These are phyloP conservation scores for Aphelinus certus DNA, from an alignment of 1,140 invertebrate species.

Conservation along the genomic window DNA sequence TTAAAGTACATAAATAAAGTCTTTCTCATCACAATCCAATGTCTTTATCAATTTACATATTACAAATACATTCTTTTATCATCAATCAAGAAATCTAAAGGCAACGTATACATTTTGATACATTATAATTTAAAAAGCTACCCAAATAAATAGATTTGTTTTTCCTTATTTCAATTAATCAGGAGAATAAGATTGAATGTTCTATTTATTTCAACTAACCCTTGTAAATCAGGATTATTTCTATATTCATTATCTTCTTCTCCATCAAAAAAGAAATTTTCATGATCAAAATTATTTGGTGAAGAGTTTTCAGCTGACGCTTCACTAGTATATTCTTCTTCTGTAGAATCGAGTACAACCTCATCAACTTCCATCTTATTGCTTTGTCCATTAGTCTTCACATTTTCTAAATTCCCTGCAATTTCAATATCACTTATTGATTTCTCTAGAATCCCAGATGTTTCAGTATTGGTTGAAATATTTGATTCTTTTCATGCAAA, in stretches of 20 bases:
- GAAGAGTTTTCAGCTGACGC: slow-evolving; percentile 55
- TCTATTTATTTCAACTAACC: too few relatives aligned
- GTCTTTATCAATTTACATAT: too few relatives aligned
- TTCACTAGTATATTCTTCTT: slow-evolving; percentile 58
- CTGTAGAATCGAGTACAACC: slow-evolving; percentile 48
- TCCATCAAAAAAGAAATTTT: slow-evolving; percentile 43
- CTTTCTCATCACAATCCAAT: too few relatives aligned
- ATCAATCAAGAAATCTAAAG: too few relatives aligned
- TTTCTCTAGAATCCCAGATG: slow-evolving; percentile 7
- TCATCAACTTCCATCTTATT: slow-evolving; percentile 29
- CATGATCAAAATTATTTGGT: slow-evolving; percentile 58
- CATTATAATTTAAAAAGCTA: too few relatives aligned
- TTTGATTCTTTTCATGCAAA: neutral
- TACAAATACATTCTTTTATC: too few relatives aligned
- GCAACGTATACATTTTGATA: too few relatives aligned
- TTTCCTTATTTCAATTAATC: too few relatives aligned
- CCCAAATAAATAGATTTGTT: too few relatives aligned
- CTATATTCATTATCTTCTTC: slow-evolving; percentile 9
- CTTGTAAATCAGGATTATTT: neutral
- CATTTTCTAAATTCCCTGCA: neutral
- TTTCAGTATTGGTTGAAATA: neutral
- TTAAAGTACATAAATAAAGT: too few relatives aligned
- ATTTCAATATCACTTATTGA: slow-evolving; percentile 33
- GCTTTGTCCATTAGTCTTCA: slow-evolving; percentile 25
- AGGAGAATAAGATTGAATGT: too few relatives aligned